phyloP scores from a whole-genome alignment of 2,113 vertebrate genomes.

The Labeo rohita region DNA sequence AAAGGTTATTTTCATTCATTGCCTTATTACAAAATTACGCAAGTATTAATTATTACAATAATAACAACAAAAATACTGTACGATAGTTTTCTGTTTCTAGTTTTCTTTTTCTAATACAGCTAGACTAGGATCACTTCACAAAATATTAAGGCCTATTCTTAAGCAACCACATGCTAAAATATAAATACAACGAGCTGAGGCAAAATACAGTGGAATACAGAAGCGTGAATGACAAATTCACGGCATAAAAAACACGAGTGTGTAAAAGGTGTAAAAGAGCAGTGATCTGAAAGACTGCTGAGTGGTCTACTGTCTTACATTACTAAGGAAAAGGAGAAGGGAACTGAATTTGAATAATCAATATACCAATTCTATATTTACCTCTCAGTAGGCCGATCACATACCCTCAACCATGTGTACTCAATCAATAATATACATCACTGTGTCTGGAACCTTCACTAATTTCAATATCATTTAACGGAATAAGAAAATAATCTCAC shows the following conservation, averaged over 20 bases:
- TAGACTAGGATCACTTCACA: background rate
- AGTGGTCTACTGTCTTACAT: background rate
- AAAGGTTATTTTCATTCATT: background rate
- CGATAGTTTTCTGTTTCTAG: background rate
- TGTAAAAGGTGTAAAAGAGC: slow-evolving; percentile 34
- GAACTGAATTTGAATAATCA: slow-evolving; percentile 66
- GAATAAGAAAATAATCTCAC: slow-evolving; percentile 1
- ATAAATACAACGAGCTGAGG: background rate
- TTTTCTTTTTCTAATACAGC: background rate
- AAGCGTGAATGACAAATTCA: background rate
- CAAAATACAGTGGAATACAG: background rate
- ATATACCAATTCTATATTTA: slow-evolving; percentile 67
- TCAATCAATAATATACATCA: slow-evolving; percentile 63
- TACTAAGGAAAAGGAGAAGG: slow-evolving; percentile 63
- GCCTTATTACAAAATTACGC: background rate
- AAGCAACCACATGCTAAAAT: background rate
- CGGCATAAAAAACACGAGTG: background rate
- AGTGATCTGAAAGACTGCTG: slow-evolving; percentile 46
- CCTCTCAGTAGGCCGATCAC: slow-evolving; percentile 58
- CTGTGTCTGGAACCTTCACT: slow-evolving; percentile 8
- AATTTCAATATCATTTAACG: slow-evolving; percentile 14
- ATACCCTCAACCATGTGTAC: slow-evolving; percentile 58
- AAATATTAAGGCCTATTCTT: background rate
- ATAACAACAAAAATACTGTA: background rate
- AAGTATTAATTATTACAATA: background rate